Percentiles rank a stretch among this genome's conserved stretches.
These are phyloP conservation scores for Scomber colias DNA, from an alignment of 2,113 vertebrate species.

Conservation along the genomic window DNA sequence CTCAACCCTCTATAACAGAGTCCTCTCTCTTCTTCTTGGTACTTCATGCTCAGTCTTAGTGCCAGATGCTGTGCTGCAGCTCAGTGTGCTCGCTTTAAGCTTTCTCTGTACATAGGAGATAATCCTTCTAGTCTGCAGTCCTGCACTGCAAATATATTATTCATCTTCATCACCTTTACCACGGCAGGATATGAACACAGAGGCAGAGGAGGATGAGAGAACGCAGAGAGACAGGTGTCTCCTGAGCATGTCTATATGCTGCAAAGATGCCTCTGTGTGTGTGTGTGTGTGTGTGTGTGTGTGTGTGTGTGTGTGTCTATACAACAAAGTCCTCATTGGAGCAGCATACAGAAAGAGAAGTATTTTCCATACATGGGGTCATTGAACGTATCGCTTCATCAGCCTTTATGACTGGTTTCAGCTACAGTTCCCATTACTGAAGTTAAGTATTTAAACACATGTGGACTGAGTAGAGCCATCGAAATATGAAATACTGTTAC, in stretches of 20 bases:
- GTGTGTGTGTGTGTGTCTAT: not conserved
- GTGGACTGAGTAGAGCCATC: not conserved
- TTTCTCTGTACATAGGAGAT: conserved; percentile 57
- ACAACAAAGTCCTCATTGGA: conserved; percentile 4
- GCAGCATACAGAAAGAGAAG: conserved; percentile 49
- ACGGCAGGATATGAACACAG: conserved; percentile 50
- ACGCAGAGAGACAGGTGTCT: conserved; percentile 55
- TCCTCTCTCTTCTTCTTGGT: conserved; percentile 39
- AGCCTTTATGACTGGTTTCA: conserved; percentile 31
- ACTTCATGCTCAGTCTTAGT: conserved; percentile 26
- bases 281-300: conserved; percentile 17
- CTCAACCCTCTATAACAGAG: conserved; percentile 7
- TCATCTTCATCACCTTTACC: conserved; percentile 70
- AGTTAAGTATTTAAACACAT: conserved; percentile 3
- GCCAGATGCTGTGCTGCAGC: conserved; percentile 58
- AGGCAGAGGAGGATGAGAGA: conserved; percentile 35
- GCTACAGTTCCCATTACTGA: conserved; percentile 2
- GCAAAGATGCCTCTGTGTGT: conserved; percentile 43
- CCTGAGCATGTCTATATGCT: conserved; percentile 41
- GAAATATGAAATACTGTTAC: conserved; percentile 17
- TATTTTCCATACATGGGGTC: conserved; percentile 27
- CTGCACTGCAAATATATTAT: conserved; percentile 72
- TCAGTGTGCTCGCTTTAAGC: conserved; percentile 35
- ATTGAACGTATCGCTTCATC: conserved; percentile 23
- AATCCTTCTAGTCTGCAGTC: conserved; percentile 68